Evolutionary conservation across 2,113 vertebrate species (phyloP).

Genomic region (Herpailurus yagouaroundi): DNA sequence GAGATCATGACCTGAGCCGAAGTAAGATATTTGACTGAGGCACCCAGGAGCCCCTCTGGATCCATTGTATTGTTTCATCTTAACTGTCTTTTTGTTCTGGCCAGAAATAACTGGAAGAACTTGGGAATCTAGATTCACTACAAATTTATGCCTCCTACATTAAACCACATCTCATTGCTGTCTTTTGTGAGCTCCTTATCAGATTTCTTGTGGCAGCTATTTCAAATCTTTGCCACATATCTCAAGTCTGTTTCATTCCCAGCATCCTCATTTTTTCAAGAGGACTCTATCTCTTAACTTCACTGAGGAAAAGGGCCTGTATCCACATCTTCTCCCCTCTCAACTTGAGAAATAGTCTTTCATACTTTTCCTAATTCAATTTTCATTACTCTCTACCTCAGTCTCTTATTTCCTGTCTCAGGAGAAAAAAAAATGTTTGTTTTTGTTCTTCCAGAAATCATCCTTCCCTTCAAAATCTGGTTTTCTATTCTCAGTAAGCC

Average conservation of each 20-base stretch:
- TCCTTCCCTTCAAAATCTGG: not conserved
- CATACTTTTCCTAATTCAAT: not conserved
- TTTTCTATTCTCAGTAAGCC: not conserved
- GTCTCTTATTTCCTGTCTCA: not conserved
- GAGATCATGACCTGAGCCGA: too few relatives aligned
- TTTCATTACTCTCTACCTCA: not conserved
- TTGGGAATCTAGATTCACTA: not conserved
- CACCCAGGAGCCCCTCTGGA: not conserved
- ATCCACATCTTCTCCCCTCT: not conserved
- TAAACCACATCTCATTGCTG: not conserved
- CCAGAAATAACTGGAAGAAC: slow-evolving; percentile 7
- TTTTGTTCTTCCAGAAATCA: not conserved
- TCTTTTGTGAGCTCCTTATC: not conserved
- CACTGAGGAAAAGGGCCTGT: not conserved
- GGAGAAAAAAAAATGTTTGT: not conserved
- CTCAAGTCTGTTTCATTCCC: slow-evolving; percentile 47
- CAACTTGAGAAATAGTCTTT: not conserved
- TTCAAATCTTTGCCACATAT: not conserved
- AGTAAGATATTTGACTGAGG: too few relatives aligned
- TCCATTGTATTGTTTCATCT: not conserved
- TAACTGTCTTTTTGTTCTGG: not conserved
- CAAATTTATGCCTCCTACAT: not conserved
- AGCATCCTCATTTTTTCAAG: not conserved
- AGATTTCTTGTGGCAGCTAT: not conserved
- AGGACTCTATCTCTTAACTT: not conserved